phyloP scores from a whole-genome alignment of 2,888 invertebrate species.

The Hypomecis punctinalis region DNA sequence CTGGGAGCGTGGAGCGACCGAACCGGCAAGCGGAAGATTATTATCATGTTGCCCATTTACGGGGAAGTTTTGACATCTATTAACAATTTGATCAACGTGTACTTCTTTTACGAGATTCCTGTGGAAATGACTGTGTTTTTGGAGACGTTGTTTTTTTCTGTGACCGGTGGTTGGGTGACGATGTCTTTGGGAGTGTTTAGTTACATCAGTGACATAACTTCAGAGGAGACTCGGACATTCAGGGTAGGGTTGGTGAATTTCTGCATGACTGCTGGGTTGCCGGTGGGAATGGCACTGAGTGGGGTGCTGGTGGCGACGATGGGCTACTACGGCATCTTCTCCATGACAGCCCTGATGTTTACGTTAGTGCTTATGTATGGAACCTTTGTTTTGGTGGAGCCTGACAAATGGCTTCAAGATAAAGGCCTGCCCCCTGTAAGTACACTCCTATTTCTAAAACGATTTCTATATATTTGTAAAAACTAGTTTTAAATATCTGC shows the following conservation, averaged over 20 bases:
- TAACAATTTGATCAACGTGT: constrained; percentile 82
- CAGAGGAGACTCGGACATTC: constrained; percentile 83
- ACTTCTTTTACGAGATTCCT: constrained; percentile 84
- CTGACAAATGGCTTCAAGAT: constrained; percentile 71
- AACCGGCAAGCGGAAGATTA: constrained; percentile 83
- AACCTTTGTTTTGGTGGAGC: constrained; percentile 88
- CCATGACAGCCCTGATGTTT: constrained; percentile 69
- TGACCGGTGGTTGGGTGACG: constrained; percentile 84
- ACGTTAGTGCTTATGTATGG: constrained; percentile 89
- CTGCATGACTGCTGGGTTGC: constrained; percentile 84
- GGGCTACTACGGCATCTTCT: constrained; percentile 79
- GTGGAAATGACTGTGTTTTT: constrained; percentile 81
- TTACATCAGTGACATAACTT: constrained; percentile 86
- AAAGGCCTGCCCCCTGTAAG: constrained; percentile 71
- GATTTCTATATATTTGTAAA: not conserved
- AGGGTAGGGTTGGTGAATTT: constrained; percentile 87
- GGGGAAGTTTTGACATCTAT: constrained; percentile 82
- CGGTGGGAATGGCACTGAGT: constrained; percentile 83
- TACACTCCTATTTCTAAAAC: constrained; percentile 32
- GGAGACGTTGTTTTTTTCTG: constrained; percentile 81
- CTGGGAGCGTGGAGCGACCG: constrained; percentile 87
- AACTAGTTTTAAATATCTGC: not conserved
- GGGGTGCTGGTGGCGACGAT: constrained; percentile 75
- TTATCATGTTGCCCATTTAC: constrained; percentile 83
- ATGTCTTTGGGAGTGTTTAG: constrained; percentile 86